These are phyloP conservation scores for Oryzias melastigma DNA, from an alignment of 2,113 vertebrate species.

Conservation along the genomic window DNA sequence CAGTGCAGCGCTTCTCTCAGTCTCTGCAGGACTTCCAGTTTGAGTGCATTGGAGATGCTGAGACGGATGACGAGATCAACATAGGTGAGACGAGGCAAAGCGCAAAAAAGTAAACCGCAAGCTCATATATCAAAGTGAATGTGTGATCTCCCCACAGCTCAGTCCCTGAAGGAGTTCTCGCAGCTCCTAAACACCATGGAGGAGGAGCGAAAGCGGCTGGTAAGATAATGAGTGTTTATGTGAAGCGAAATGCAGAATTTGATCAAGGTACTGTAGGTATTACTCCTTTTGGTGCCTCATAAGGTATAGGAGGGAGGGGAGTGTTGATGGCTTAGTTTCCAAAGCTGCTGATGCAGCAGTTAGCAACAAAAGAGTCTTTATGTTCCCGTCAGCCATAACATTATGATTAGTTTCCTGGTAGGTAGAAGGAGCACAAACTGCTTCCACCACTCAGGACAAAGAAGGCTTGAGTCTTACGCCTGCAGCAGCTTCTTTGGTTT, in stretches of 20 bases:
- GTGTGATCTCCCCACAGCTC: slow-evolving; percentile 78
- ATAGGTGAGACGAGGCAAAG: slow-evolving; percentile 82
- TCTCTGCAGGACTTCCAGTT: slow-evolving; percentile 97
- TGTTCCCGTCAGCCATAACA: too few relatives aligned
- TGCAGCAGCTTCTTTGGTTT: too few relatives aligned
- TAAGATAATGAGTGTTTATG: slow-evolving; percentile 68
- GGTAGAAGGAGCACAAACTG: too few relatives aligned
- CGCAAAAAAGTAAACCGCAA: not conserved
- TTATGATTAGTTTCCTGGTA: too few relatives aligned
- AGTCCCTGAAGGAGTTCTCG: slow-evolving; percentile 96
- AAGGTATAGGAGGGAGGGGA: too few relatives aligned
- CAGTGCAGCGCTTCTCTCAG: slow-evolving; percentile 95
- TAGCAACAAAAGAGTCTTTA: too few relatives aligned
- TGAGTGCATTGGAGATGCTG: slow-evolving; percentile 95
- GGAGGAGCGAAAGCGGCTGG: slow-evolving; percentile 93
- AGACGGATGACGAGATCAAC: slow-evolving; percentile 97
- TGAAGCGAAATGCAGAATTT: not conserved
- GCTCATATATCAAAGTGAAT: not conserved
- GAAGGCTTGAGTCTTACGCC: too few relatives aligned
- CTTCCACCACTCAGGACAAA: too few relatives aligned
- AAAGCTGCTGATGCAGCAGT: too few relatives aligned
- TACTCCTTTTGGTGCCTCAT: too few relatives aligned
- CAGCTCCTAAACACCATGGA: slow-evolving; percentile 94
- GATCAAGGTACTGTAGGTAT: not conserved
- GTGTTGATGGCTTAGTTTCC: too few relatives aligned